Conservation (phyloP, 2,113 vertebrate genomes). For the Scartelaos histophorus region DNA sequence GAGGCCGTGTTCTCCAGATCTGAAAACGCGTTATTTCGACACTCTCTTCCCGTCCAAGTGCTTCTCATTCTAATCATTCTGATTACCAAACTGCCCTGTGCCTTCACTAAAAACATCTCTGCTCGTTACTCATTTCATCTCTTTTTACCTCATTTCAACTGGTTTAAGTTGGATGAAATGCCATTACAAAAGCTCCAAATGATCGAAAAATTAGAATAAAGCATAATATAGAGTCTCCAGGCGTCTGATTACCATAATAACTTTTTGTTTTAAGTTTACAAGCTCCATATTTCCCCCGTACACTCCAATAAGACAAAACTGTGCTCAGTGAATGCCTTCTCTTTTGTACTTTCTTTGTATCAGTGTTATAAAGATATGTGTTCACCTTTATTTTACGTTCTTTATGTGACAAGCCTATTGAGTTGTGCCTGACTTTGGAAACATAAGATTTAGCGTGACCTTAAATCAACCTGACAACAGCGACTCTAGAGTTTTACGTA, state of each 20-base stretch:
- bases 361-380: constrained; percentile 51
- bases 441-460: constrained; percentile 52
- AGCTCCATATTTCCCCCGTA: constrained; percentile 38
- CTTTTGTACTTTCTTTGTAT: constrained; percentile 66
- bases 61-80: background rate
- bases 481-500: constrained; percentile 23
- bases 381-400: constrained; percentile 55
- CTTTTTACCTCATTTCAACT: background rate
- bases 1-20: too few species aligned
- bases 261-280: constrained; percentile 44
- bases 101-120: background rate
- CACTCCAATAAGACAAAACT: constrained; percentile 56
- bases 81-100: background rate
- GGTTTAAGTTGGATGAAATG: too few species aligned
- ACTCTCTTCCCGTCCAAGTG: too few species aligned
- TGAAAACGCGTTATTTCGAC: too few species aligned
- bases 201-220: background rate
- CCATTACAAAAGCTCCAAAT: too few species aligned
- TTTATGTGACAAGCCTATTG: constrained; percentile 71
- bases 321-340: constrained; percentile 53
- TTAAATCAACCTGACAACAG: constrained; percentile 22
- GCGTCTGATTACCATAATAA: constrained; percentile 54
- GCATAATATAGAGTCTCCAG: constrained; percentile 17
- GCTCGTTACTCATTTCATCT: background rate
- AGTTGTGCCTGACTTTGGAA: constrained; percentile 75